A percentile compares a stretch with the other conserved stretches of the same genome.
Evolutionary conservation across 2,797 vertebrate species (phyloP).

Genomic region (Trachurus trachurus): DNA sequence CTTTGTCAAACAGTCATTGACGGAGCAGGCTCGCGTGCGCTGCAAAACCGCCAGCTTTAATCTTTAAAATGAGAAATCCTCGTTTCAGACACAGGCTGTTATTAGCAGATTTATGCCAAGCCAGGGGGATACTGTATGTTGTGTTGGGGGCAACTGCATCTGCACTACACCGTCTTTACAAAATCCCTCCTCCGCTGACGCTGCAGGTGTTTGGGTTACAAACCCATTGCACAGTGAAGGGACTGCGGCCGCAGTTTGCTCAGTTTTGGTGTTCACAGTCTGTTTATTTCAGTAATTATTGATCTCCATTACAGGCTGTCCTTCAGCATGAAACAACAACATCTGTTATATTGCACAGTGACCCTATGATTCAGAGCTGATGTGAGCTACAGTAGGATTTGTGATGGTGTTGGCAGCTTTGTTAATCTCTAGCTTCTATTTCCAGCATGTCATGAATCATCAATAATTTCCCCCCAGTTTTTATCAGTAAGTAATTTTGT

Average conservation of each 20-base stretch:
- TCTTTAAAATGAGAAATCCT: conserved; percentile 68
- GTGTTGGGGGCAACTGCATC: conserved; percentile 45
- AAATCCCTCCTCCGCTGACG: conserved; percentile 30
- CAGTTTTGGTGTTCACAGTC: neutral
- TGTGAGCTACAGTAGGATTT: conserved; percentile 22
- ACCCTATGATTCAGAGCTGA: neutral
- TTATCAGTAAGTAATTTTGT: conserved; percentile 10
- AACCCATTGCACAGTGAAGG: conserved; percentile 10
- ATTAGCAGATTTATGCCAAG: conserved; percentile 76
- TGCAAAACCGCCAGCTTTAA: conserved; percentile 64
- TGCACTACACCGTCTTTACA: conserved; percentile 44
- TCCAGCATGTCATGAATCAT: conserved; percentile 21
- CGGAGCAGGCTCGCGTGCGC: conserved; percentile 28
- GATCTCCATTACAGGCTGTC: conserved; percentile 1
- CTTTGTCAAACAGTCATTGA: conserved; percentile 71
- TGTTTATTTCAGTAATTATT: conserved; percentile 1
- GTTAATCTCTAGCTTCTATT: conserved; percentile 12
- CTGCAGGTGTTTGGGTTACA: conserved; percentile 53
- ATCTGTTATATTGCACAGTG: neutral
- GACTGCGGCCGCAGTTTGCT: neutral
- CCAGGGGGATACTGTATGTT: conserved; percentile 53
- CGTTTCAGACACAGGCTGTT: conserved; percentile 56
- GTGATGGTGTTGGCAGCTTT: conserved; percentile 32
- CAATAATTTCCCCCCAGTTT: conserved; percentile 12
- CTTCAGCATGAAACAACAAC: neutral